Conservation (phyloP, 2,797 vertebrate genomes). For the Sebastes diaconus region DNA sequence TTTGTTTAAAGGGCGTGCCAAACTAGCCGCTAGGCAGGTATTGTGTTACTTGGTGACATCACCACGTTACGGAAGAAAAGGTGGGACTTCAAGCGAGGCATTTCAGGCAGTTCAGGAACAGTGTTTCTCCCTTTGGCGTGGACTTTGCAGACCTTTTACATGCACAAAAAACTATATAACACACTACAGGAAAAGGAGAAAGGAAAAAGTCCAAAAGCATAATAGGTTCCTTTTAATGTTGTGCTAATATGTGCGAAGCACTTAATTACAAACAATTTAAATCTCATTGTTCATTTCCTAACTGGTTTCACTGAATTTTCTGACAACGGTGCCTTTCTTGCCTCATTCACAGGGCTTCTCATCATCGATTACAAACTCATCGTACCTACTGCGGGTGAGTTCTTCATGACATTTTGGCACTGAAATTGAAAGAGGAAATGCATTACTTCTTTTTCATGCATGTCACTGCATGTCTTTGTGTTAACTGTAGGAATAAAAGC, state of each 20-base stretch:
- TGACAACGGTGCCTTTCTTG: neutral
- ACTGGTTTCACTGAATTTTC: neutral
- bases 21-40: too few species aligned
- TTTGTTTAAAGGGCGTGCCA: too few species aligned
- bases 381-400: conserved; percentile 52
- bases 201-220: too few species aligned
- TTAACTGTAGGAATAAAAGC: too few species aligned
- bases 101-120: too few species aligned
- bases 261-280: neutral
- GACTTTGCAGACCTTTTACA: too few species aligned
- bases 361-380: conserved; percentile 5
- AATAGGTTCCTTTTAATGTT: neutral
- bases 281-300: neutral
- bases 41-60: too few species aligned
- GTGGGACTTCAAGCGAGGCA: too few species aligned
- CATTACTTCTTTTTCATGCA: neutral
- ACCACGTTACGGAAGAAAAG: too few species aligned
- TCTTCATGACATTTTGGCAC: neutral
- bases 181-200: too few species aligned
- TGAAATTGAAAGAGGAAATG: neutral
- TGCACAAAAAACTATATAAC: too few species aligned
- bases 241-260: neutral
- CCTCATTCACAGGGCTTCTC: conserved; percentile 40
- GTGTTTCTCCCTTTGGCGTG: too few species aligned
- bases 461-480: neutral